Base-by-base conservation (phyloP, 2,888 invertebrate species). In the Hirtodrosophila histrioides region DNA sequence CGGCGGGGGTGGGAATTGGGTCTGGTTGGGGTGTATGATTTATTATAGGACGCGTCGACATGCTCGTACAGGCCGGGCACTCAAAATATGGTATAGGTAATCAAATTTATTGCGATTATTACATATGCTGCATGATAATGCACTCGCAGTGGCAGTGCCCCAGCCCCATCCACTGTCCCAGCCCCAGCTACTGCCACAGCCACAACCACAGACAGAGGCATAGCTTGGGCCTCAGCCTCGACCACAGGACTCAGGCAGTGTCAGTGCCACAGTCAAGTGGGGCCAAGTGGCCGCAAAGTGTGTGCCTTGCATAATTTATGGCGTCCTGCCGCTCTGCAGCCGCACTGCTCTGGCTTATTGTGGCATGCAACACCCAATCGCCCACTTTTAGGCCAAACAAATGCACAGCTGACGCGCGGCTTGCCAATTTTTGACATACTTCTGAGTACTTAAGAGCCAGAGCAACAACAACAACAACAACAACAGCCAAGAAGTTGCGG, bases 91-190 rank as follows among this genome's bases (percentile, higher is more conserved):
- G 60, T 43, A 54, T 50, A 61, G 75, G 70, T 70, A 61, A 70
- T 75, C 75, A 73, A 78, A 76, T 74, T 66, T 69, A 74, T 78
- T 74, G 54, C 57, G 53, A 45, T 69, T 69, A 60, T 73, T 49
- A 69, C 66, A 78, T 69, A 74, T 74, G 63, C 78, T 61, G 63
- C 74, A 74, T 62, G 72, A 65, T 68, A 76, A 75, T 76, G 78
- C 62, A 62, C 33, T 56, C 50, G 29, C 51, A 54, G 41, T 68
- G 68, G 48, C 54, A 55, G 33, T 50, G 61, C 37, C 53, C 29
- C 46, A 17, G 48, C 44, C 24, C 29, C 17, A 45, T 39, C 37
- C 33, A 24, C 40, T 33, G 41, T 8, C 53, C 37, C n/a, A 36
- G 50, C 31, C 49, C 31, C 39, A 27, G 3, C 9, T 33, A 37